Base-by-base conservation (phyloP, 1,140 invertebrate species). In the Augochlora pura region DNA sequence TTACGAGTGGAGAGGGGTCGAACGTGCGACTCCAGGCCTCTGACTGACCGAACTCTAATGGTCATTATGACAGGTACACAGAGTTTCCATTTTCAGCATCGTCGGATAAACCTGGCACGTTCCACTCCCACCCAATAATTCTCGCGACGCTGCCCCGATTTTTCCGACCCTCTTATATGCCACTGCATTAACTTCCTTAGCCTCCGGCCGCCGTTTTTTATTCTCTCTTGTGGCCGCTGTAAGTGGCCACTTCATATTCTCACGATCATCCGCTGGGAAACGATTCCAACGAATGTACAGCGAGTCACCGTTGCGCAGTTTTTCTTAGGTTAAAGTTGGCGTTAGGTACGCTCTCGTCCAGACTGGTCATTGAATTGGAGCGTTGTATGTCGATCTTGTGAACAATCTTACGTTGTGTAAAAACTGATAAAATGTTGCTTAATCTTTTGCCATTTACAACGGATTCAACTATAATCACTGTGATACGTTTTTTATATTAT, bases 11-110 rank as follows among this genome's bases (percentile, higher is more conserved):
- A 25, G 59, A 77, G 71, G 71, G 83, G 67, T 82, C 62, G 82
- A 49, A 62, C 78, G 71, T 57, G 72, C 60, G 57, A 54, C 54
- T 73, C 32, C 60, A 32, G 39, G 38, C 46, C 32, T 39, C 59
- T 57, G 73, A 18, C 68, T 46, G 59, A 59, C 52, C 83, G 27
- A 59, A 70, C 86, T 87, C 77, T 90, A 91, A 90, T 89, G 86
- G 86, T 86, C 82, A 79, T 90, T 90, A 89, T 90, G 90, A 90
- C 88, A 91, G 89, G 84, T 90, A 90, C 90, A 90, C 85, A 85
- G 83, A 88, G 89, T 91, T 90, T 91, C 90, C 90, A 90, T 91
- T 91, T 89, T 89, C 90, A 83, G 63, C 84, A 64, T 75, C 83
- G 84, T 82, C 88, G 39, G 75, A 78, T 81, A 83, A 83, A 63